phyloP scores from a whole-genome alignment of 2,797 vertebrate species.

The Microchirus variegatus region DNA sequence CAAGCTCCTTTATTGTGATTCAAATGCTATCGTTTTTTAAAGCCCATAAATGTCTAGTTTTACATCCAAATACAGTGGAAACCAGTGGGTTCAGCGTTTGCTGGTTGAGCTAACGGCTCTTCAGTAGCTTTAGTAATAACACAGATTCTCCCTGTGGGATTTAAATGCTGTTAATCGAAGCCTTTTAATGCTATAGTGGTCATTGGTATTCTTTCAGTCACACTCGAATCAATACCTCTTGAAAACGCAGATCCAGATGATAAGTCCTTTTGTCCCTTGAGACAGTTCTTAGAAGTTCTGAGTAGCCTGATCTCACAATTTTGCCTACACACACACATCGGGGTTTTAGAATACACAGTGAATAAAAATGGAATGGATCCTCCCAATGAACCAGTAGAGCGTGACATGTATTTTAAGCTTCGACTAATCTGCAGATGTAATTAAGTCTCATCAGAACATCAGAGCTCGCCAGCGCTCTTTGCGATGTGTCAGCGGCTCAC shows the following conservation, averaged over 20 bases:
- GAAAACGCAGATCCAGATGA: constrained; percentile 13
- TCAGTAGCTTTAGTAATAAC: too few species aligned
- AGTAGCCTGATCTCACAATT: constrained; percentile 13
- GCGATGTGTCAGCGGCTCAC: constrained; percentile 55
- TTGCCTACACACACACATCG: background rate
- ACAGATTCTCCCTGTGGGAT: constrained; percentile 18
- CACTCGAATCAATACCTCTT: constrained; percentile 42
- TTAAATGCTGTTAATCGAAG: constrained; percentile 28
- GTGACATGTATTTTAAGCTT: constrained; percentile 55
- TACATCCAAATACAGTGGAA: too few species aligned
- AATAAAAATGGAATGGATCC: constrained; percentile 39
- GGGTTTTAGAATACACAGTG: constrained; percentile 32
- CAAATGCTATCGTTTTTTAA: too few species aligned
- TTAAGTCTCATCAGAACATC: constrained; percentile 74
- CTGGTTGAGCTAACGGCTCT: too few species aligned
- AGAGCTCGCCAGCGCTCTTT: constrained; percentile 24
- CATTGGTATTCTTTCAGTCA: constrained; percentile 15
- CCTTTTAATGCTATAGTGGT: constrained; percentile 22
- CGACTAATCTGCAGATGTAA: constrained; percentile 75
- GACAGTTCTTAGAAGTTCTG: constrained; percentile 4
- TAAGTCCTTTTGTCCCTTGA: background rate
- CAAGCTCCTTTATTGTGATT: too few species aligned
- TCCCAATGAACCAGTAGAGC: constrained; percentile 57
- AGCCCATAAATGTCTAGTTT: too few species aligned
- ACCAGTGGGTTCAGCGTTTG: too few species aligned